Conservation (phyloP, 2,888 invertebrate genomes). For the Mamestra brassicae region DNA sequence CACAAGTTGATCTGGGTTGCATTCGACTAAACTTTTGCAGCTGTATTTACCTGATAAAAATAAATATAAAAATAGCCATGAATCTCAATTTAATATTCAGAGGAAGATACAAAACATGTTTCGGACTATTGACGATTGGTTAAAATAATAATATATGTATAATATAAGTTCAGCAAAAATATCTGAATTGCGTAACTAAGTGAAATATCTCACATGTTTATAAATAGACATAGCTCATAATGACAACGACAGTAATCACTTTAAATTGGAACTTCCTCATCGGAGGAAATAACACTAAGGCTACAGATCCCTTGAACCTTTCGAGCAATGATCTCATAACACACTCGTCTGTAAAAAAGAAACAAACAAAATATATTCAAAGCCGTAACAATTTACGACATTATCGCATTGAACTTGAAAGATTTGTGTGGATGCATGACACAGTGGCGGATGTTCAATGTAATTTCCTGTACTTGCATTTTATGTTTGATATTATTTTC, state of each 20-base stretch:
- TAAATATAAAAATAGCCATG: neutral
- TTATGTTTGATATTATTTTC: constrained; percentile 40
- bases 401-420: constrained; percentile 39
- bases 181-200: neutral
- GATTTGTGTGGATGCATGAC: constrained; percentile 45
- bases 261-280: constrained; percentile 64
- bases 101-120: neutral
- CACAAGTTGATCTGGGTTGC: neutral
- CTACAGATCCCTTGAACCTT: constrained; percentile 61
- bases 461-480: constrained; percentile 51
- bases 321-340: constrained; percentile 63
- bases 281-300: constrained; percentile 63
- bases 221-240: constrained; percentile 18
- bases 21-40: neutral
- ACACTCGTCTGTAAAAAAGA: constrained; percentile 41
- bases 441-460: constrained; percentile 23
- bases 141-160: neutral
- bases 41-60: neutral
- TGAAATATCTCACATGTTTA: neutral
- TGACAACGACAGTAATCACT: constrained; percentile 12
- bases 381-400: constrained; percentile 38
- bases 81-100: neutral
- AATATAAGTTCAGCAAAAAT: neutral
- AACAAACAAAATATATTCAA: constrained; percentile 36
- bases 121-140: neutral